These are phyloP conservation scores for Alloplasta piceator DNA, from an alignment of 2,888 invertebrate genomes.

Conservation along the genomic window DNA sequence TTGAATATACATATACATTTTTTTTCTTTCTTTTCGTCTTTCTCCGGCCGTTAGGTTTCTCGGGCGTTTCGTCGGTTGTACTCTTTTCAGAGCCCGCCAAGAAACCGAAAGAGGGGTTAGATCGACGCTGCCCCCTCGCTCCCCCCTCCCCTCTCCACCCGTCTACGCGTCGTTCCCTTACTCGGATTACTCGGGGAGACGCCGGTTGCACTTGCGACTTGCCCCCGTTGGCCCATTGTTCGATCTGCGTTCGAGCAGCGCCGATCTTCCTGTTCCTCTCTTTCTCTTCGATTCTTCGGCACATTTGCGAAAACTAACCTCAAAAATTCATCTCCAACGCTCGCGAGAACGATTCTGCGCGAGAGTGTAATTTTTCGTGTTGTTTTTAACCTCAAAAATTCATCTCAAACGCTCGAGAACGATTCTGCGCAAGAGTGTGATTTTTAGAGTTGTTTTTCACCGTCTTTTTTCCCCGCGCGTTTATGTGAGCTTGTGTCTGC, in stretches of 20 bases:
- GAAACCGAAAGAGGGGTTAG: slow-evolving; percentile 32
- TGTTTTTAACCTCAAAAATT: background rate
- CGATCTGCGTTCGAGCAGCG: slow-evolving; percentile 63
- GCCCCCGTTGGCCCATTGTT: slow-evolving; percentile 77
- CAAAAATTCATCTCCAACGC: background rate
- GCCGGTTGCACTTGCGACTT: slow-evolving; percentile 78
- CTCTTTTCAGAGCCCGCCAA: background rate
- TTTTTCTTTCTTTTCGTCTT: slow-evolving; percentile 16
- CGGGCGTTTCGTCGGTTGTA: slow-evolving; percentile 22
- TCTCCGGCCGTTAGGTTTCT: slow-evolving; percentile 20
- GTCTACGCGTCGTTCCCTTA: background rate
- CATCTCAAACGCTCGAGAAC: background rate
- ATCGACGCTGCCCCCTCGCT: slow-evolving; percentile 47
- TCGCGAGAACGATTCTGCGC: background rate
- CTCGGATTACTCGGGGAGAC: slow-evolving; percentile 64
- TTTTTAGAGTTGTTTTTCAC: background rate
- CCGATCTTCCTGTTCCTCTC: slow-evolving; percentile 18
- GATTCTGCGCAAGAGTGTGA: background rate
- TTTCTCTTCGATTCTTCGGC: background rate
- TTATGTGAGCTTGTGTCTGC: too few relatives aligned
- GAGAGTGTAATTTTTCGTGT: background rate
- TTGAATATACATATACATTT: background rate
- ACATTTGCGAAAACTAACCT: background rate
- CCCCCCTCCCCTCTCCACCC: slow-evolving; percentile 8
- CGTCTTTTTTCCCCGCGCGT: slow-evolving; percentile 7